Base-by-base conservation (phyloP, 2,888 invertebrate genomes). In the Noctua comes region DNA sequence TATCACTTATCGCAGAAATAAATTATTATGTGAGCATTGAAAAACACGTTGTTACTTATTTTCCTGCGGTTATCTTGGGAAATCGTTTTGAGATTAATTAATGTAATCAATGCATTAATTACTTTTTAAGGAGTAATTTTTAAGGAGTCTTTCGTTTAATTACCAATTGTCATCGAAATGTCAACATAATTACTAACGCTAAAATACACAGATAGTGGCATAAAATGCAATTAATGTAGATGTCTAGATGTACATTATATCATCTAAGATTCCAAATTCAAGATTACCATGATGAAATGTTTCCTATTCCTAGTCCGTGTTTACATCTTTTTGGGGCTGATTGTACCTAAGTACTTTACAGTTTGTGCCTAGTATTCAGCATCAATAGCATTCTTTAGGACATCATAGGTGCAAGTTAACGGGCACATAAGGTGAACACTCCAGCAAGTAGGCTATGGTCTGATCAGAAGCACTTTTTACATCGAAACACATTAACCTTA, bases 11-110 rank as follows among this genome's bases (percentile, higher is more conserved):
- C 76, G 82, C 84, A 89, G 88, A 88, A 93, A 93, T 92, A 93
- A 90, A 91, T 88, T 82, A 83, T 91, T 91, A 89, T 90, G 87
- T 88, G 88, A 92, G 92, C 94, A 94, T 93, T 89, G 76, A 84
- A 79, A 65, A 51, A 51, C 48, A 21, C 83, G 73, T 82, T 86
- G 59, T 76, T 46, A 77, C 78, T 82, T 79, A 71, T 68, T 84
- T 40, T 71, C 13, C 24, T 40, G 3, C 31, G 8, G 18, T 57
- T 70, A 59, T 70, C 10, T 69, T 18, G 16, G 36, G 21, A 21
- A 13, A n/a, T 51, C 24, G 5, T 16, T 13, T 46, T 31, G 11
- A 64, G 24, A 64, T 46, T 65, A 6, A 62, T 72, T 64, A 18
- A n/a, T 31, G 46, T 46, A 36, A 57, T 27, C 4, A 59, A 43